Conservation (phyloP, 2,888 invertebrate genomes). For the Pristionchus arcanus region DNA sequence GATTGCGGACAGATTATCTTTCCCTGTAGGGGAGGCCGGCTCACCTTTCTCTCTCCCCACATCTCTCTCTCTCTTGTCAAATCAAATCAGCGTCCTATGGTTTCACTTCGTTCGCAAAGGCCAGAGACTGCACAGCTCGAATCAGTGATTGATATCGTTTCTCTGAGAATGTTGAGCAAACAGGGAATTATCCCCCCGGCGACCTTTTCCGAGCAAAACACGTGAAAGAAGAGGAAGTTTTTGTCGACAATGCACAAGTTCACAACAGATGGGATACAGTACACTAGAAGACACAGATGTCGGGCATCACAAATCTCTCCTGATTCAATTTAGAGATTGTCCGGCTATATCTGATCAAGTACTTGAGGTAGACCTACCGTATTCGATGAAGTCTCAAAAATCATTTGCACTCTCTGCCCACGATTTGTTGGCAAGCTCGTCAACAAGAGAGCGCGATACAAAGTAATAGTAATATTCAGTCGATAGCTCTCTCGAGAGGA, state of each 20-base stretch:
- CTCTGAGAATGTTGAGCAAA: background rate
- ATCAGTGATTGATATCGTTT: background rate
- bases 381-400: background rate
- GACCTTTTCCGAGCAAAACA: background rate
- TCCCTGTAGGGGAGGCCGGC: background rate
- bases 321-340: background rate
- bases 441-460: background rate
- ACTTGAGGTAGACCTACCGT: background rate
- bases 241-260: no score
- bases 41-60: background rate
- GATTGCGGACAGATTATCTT: constrained; percentile 33
- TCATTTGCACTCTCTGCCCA: constrained; percentile 7
- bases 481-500: constrained; percentile 19
- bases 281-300: background rate
- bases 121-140: background rate
- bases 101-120: background rate
- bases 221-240: background rate
- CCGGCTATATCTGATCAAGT: background rate
- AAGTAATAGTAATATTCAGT: constrained; percentile 45
- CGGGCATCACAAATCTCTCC: no score
- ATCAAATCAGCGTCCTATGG: constrained; percentile 19
- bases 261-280: background rate
- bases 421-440: background rate
- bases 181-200: background rate
- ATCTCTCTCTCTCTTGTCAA: background rate